Percentiles rank a stretch among this genome's conserved stretches.
phyloP scores from a whole-genome alignment of 2,113 vertebrate species.

The Hassar affinis region DNA sequence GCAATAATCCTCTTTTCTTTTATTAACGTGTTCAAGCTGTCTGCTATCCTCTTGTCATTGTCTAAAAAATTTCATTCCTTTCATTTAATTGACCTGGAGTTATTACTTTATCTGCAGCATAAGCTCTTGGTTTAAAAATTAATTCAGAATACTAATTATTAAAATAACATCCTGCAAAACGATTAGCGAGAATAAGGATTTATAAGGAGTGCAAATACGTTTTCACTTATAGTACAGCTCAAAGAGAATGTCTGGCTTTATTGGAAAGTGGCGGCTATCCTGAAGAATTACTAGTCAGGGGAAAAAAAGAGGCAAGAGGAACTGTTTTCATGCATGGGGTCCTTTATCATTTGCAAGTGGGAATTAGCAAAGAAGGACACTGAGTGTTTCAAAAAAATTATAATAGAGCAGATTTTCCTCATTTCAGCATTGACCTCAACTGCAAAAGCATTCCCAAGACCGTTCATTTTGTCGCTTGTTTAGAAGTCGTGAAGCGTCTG shows the following conservation, averaged over 20 bases:
- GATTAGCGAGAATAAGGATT: constrained; percentile 39
- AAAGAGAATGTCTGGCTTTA: constrained; percentile 34
- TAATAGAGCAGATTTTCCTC: neutral
- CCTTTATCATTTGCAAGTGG: constrained; percentile 16
- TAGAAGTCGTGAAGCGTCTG: neutral
- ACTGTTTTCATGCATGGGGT: constrained; percentile 35
- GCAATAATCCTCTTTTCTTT: constrained; percentile 53
- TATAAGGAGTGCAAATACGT: constrained; percentile 31
- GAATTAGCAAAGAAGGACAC: neutral
- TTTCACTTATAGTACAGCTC: constrained; percentile 34
- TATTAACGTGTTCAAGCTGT: constrained; percentile 43
- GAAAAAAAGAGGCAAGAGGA: neutral
- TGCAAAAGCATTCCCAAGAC: neutral
- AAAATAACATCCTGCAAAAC: constrained; percentile 16
- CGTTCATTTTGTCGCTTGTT: neutral
- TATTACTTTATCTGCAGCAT: constrained; percentile 43
- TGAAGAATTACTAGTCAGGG: constrained; percentile 19
- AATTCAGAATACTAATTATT: constrained; percentile 45
- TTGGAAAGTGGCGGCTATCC: constrained; percentile 9
- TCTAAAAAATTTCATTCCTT: constrained; percentile 42
- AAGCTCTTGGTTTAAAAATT: constrained; percentile 27
- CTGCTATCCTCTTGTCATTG: constrained; percentile 25
- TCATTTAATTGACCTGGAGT: constrained; percentile 52
- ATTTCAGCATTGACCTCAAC: constrained; percentile 1
- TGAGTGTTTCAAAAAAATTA: neutral